Base-by-base conservation (phyloP, 2,113 vertebrate genomes). In the Callipepla squamata region DNA sequence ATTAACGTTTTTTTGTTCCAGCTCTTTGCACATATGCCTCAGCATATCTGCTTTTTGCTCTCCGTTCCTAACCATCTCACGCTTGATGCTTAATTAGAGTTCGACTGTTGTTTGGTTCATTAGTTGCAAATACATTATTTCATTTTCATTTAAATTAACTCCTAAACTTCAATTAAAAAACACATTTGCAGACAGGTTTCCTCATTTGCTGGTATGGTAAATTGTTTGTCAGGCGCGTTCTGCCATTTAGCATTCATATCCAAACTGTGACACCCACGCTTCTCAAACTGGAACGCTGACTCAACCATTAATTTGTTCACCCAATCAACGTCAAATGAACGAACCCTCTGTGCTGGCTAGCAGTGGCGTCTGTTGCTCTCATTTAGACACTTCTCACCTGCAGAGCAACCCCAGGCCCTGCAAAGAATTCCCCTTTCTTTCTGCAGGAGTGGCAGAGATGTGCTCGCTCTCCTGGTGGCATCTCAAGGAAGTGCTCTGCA, bases 1-100 rank as follows among this genome's bases (percentile, higher is more conserved):
- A 96, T 97, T 94, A 95, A 59, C 65, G 65, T 87, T 89, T 81
- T 40, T 81, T 89, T 62, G 38, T 90, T 93, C 59, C 65, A 16
- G 44, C 63, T 79, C 89, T 88, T 92, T 66, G 65, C 80, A 57
- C 23, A 13, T 62, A 55, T 68, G 40, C 20, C 44, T 82, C 76
- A 50, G 74, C 38, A 11, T 44, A 80, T 38, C 67, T 79, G 23
- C 78, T 21, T 84, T 66, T 34, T 32, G 44, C 80, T 87, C 42
- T 74, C 68, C 75, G 44, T 34, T 80, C 40, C 68, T n/a, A 10
- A 57, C 38, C 75, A 12, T 42, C 93, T 66, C 78, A 34, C 45
- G 55, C 67, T 85, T 17, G 18, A 32, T 59, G 62, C 58, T 91
- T 89, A 78, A 92, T 87, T 91, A 73, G 53, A 40, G 16, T 38